phyloP scores from a whole-genome alignment of 2,888 invertebrate genomes.

The Tipula vernalis region DNA sequence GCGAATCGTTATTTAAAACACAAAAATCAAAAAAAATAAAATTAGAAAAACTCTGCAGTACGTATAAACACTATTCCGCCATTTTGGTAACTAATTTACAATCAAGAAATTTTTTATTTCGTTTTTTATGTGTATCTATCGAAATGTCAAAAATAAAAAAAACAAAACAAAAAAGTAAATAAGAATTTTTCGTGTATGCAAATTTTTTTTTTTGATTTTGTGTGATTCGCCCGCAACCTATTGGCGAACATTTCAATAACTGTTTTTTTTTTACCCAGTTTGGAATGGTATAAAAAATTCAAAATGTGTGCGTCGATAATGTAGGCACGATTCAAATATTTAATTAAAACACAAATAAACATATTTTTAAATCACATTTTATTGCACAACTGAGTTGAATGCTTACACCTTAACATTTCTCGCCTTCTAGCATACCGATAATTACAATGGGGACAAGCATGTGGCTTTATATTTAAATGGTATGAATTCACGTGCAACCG shows the following conservation, averaged over 20 bases:
- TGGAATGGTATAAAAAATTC: background rate
- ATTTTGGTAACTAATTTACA: background rate
- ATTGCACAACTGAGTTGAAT: constrained; percentile 23
- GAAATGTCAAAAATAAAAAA: background rate
- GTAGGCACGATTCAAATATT: background rate
- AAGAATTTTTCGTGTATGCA: background rate
- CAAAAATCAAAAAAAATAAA: background rate
- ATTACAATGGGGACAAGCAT: constrained; percentile 29
- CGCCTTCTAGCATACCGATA: constrained; percentile 31
- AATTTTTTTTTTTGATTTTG: background rate
- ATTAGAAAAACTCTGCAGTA: background rate
- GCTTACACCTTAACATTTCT: constrained; percentile 33
- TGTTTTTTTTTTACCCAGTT: background rate
- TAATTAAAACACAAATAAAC: background rate
- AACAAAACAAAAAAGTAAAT: background rate
- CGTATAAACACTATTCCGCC: background rate
- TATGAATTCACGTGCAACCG: constrained; percentile 29
- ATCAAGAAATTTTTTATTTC: background rate
- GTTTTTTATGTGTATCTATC: background rate
- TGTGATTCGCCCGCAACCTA: background rate
- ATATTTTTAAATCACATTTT: background rate
- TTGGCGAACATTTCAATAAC: background rate
- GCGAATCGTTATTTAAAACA: background rate
- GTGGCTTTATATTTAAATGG: constrained; percentile 32
- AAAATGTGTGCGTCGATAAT: background rate